Percentiles rank a stretch among this genome's conserved stretches.
phyloP scores from a whole-genome alignment of 2,888 invertebrate genomes.

The Patella ulyssiponensis region DNA sequence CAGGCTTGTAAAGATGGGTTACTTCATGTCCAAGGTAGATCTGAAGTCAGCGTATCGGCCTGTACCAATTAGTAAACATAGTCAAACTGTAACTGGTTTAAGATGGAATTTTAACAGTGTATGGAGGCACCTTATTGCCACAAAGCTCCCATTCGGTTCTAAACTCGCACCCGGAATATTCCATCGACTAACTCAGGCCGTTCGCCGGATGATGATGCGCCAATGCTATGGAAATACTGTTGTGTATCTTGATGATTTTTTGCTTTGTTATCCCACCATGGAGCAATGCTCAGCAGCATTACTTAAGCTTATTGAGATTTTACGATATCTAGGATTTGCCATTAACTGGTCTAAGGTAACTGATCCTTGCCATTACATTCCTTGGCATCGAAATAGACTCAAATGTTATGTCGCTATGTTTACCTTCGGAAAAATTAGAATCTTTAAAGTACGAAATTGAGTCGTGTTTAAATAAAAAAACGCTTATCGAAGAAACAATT shows the following conservation, averaged over 20 bases:
- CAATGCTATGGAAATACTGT: neutral
- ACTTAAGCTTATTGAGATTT: constrained; percentile 5
- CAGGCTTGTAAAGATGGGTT: constrained; percentile 14
- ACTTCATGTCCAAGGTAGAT: constrained; percentile 31
- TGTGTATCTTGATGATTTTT: neutral
- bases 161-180: too few relatives aligned
- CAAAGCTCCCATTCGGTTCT: too few relatives aligned
- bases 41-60: constrained; percentile 28
- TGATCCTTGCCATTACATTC: constrained; percentile 24
- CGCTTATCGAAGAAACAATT: constrained; percentile 22
- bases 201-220: neutral
- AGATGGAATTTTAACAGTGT: constrained; percentile 20
- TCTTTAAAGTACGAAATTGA: neutral
- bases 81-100: constrained; percentile 27
- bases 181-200: neutral
- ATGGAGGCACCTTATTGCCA: neutral
- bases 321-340: constrained; percentile 25
- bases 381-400: constrained; percentile 21
- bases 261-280: neutral
- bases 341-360: constrained; percentile 30
- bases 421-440: neutral
- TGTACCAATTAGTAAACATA: constrained; percentile 25
- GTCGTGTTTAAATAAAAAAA: neutral
- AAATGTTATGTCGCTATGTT: neutral
- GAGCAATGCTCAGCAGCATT: constrained; percentile 12